A percentile compares a stretch with the other conserved stretches of the same genome.
phyloP scores from a whole-genome alignment of 1,140 invertebrate genomes.

The Drosophila simulans region DNA sequence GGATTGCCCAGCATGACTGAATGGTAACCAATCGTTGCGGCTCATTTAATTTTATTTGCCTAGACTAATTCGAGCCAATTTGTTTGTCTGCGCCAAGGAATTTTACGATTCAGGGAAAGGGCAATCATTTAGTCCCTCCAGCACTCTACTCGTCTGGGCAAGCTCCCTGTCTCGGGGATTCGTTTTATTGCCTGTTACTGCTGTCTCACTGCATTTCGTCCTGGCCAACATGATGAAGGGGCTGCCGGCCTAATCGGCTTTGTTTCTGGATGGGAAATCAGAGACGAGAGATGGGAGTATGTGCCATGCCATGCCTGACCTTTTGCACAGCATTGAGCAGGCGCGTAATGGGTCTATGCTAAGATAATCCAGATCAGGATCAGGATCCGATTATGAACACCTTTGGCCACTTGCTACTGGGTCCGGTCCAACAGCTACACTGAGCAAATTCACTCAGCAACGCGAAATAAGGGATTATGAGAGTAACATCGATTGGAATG shows the following conservation, averaged over 20 bases:
- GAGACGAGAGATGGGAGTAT: background rate
- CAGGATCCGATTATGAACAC: conserved; percentile 35
- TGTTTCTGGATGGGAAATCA: conserved; percentile 2
- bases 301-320: background rate
- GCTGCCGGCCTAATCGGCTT: conserved; percentile 38
- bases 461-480: too few species aligned
- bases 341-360: conserved; percentile 21
- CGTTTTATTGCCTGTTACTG: conserved; percentile 32
- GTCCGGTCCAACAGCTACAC: too few species aligned
- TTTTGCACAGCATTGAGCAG: background rate
- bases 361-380: conserved; percentile 45
- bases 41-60: conserved; percentile 71
- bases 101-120: conserved; percentile 34
- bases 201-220: conserved; percentile 19
- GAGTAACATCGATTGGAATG: too few species aligned
- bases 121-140: conserved; percentile 32
- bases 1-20: conserved; percentile 13
- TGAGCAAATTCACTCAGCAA: too few species aligned
- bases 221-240: background rate
- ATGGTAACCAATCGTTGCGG: conserved; percentile 56
- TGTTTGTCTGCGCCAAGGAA: conserved; percentile 61
- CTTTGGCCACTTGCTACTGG: conserved; percentile 20
- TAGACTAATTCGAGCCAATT: conserved; percentile 69
- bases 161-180: conserved; percentile 3
- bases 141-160: conserved; percentile 7